A percentile compares a stretch with the other conserved stretches of the same genome.
Evolutionary conservation across 2,797 vertebrate genomes (phyloP).

Genomic region (Sebastes vulpes): DNA sequence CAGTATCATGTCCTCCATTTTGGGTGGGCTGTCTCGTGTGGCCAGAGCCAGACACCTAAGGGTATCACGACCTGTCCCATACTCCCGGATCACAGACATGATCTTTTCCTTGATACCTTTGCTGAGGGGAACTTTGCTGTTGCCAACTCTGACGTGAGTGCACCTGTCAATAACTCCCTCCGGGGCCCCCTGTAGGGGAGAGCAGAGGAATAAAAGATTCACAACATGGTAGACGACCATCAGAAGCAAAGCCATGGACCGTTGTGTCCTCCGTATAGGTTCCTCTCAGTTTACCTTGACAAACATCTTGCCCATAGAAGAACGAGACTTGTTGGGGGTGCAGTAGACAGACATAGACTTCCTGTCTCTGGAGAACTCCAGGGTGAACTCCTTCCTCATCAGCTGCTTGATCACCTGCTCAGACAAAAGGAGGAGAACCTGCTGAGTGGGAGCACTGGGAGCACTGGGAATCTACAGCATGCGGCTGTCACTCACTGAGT

Average conservation of each 20-base stretch:
- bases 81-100: conserved; percentile 95
- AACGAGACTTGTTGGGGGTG: conserved; percentile 92
- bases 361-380: conserved; percentile 97
- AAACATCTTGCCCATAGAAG: conserved; percentile 95
- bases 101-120: conserved; percentile 94
- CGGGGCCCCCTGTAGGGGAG: conserved; percentile 90
- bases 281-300: conserved; percentile 87
- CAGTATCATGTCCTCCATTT: conserved; percentile 93
- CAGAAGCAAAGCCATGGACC: background rate
- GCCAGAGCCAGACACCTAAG: conserved; percentile 95
- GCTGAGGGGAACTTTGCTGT: conserved; percentile 88
- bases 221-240: background rate
- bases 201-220: background rate
- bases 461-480: background rate
- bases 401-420: conserved; percentile 96
- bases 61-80: conserved; percentile 95
- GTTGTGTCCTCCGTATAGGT: background rate
- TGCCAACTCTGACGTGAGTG: conserved; percentile 92
- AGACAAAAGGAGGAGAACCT: conserved; percentile 18
- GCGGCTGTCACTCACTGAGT: conserved; percentile 89
- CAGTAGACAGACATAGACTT: conserved; percentile 99
- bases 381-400: conserved; percentile 97
- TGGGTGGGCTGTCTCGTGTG: conserved; percentile 92
- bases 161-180: conserved; percentile 97
- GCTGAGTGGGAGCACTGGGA: conserved; percentile 33